Evolutionary conservation across 2,113 vertebrate genomes (phyloP), one percentile per base, ranked within the genome.

Genomic region (Polypterus senegalus): DNA sequence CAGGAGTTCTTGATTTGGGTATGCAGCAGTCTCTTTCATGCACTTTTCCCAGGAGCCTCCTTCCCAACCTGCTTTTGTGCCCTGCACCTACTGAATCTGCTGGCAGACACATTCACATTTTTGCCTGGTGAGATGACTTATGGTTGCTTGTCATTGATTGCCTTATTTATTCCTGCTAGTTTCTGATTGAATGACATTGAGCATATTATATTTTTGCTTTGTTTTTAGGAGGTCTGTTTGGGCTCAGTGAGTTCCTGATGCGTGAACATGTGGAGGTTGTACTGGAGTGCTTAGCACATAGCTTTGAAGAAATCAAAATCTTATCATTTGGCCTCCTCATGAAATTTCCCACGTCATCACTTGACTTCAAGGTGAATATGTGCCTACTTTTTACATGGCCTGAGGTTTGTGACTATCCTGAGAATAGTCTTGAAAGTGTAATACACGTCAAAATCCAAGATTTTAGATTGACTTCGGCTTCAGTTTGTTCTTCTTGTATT

Each of bases 291-390:
- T 77, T 97, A 4, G 78, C 89, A 66, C 97, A 87, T 81, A 96
- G 92, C 74, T 99, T 97, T 76, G 86, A 96, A 69, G 93, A 97
- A 73, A 88, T 99, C 58, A 97, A 98, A 77, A 71, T 83, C 47
- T 79, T 95, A 67, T 88, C 92, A 1, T 89, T 89, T 54, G 71
- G 74, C 4, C 78, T 98, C 64, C 67, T 97, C 52, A 83, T 76
- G 76, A 91, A 89, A 70, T 81, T 99, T 6, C 84, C 82, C 7
- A 70, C 82, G 10, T 66, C 76, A 44, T 62, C 80, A 5, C 69
- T 89, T 49, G 77, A 71, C n/a, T 84, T 92, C 45, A 86, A 91
- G 92, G 93, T 97, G 74, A 65, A 27, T 27, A 27, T 27, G 27
- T 27, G 27, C 27, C 27, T 27, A 27, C 27, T 27, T 27, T 27